Percentiles rank a stretch among this genome's conserved stretches.
Conservation (phyloP, 37 sponge, comb jelly and placozoan species). For the Hormiphora californensis region DNA sequence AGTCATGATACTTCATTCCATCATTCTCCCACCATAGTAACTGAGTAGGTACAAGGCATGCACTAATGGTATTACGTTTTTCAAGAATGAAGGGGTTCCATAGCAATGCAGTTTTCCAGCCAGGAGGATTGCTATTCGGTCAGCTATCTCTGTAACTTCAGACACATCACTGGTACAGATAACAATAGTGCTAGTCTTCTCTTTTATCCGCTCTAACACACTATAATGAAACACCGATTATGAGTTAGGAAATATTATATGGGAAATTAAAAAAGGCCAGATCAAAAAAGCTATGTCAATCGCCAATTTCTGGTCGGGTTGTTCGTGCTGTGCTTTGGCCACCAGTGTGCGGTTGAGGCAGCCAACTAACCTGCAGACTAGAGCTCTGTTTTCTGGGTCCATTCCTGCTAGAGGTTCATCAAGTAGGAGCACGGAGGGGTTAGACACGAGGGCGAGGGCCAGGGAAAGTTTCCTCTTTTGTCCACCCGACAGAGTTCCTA, state of each 20-base stretch:
- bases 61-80: too few species aligned
- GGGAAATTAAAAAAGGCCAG: too few species aligned
- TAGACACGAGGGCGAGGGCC: neutral
- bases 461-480: slow-evolving; percentile 22
- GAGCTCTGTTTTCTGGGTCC: neutral
- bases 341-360: too few species aligned
- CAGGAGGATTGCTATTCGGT: neutral
- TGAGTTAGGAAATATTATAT: too few species aligned
- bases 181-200: neutral
- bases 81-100: neutral
- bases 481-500: slow-evolving; percentile 33
- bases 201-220: neutral
- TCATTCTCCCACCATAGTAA: too few species aligned
- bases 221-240: too few species aligned
- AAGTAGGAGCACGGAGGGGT: neutral
- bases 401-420: slow-evolving; percentile 16
- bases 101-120: neutral
- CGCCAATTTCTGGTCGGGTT: too few species aligned
- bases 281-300: too few species aligned
- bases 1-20: too few species aligned
- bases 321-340: too few species aligned
- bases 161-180: neutral
- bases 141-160: neutral
- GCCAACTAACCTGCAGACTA: neutral
- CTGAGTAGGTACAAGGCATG: too few species aligned